Base-by-base conservation (phyloP, 2,797 vertebrate genomes). In the Spondyliosoma cantharus region DNA sequence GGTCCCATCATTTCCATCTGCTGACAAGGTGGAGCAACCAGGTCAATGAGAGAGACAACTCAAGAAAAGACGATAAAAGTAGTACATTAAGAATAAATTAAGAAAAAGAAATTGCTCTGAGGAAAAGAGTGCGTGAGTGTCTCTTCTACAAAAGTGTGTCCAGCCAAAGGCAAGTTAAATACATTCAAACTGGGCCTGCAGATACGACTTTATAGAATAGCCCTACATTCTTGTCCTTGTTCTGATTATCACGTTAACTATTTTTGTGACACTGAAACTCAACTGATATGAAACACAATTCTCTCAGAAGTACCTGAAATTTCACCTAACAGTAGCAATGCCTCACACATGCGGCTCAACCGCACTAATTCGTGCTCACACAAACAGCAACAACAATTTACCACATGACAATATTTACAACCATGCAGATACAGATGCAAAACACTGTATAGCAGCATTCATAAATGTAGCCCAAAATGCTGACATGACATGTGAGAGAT, bases 1-100 rank as follows among this genome's bases (percentile, higher is more conserved):
- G 85, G 79, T 76, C 64, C 74, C 61, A 63, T 74, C 25, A 64
- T 58, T 86, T 84, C 88, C 87, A 91, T 84, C 82, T 89, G 86
- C 53, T 49, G 60, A 37, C 57, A 56, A 59, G 0, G 5, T 65
- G 52, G 14, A 42, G 57, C 72, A 74, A 85, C 32, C 65, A 81
- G 87, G 87, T 87, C 86, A 87, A 45, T 20, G 50, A 71, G 25
- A 56, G 45, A 75, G 60, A 59, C 22, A 54, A 63, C n/a, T 25
- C 14, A 63, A 60, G 54, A 25, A 19, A 29, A 20, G 3, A 17
- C 2, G 11, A 11, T 45, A 3, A 16, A 25, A 42, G 22, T 29
- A 46, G n/a, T 16, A 17, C 20, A 53, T 37, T 37, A 37, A 56
- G 14, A 16, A 22, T 20, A 42, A 65, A 52, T 45, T 1, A n/a